phyloP scores from a whole-genome alignment of 2,888 invertebrate genomes.

The Pandemis heparana region DNA sequence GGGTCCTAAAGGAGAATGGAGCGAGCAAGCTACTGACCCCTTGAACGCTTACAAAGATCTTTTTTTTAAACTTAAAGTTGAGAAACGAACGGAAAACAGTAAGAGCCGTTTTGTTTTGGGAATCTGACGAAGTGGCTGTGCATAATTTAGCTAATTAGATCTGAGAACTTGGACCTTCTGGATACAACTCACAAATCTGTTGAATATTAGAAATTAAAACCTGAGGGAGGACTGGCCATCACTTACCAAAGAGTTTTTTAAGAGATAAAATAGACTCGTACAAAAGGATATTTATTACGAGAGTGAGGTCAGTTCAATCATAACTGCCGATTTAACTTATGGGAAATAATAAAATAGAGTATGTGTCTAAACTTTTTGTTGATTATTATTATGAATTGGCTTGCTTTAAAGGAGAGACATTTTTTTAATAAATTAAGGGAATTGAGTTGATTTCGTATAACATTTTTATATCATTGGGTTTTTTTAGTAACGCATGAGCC shows the following conservation, averaged over 20 bases:
- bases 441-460: conserved; percentile 11
- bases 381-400: too few relatives aligned
- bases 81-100: conserved; percentile 16
- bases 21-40: neutral
- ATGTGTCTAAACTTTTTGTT: too few relatives aligned
- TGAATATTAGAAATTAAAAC: neutral
- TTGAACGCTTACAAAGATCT: neutral
- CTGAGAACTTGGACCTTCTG: conserved; percentile 8
- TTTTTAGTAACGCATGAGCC: conserved; percentile 30
- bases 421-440: neutral
- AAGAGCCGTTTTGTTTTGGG: conserved; percentile 15
- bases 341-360: conserved; percentile 48
- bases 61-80: conserved; percentile 10
- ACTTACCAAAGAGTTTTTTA: conserved; percentile 71
- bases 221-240: conserved; percentile 26
- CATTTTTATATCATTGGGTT: conserved; percentile 25
- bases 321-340: conserved; percentile 81
- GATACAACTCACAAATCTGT: neutral
- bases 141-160: neutral
- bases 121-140: conserved; percentile 7
- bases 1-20: conserved; percentile 20
- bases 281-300: conserved; percentile 66
- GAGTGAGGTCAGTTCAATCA: conserved; percentile 57
- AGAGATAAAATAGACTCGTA: conserved; percentile 66
- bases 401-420: neutral